A percentile compares a stretch with the other conserved stretches of the same genome.
These are phyloP conservation scores for Pectinophora gossypiella DNA, from an alignment of 1,140 invertebrate genomes.

Conservation along the genomic window DNA sequence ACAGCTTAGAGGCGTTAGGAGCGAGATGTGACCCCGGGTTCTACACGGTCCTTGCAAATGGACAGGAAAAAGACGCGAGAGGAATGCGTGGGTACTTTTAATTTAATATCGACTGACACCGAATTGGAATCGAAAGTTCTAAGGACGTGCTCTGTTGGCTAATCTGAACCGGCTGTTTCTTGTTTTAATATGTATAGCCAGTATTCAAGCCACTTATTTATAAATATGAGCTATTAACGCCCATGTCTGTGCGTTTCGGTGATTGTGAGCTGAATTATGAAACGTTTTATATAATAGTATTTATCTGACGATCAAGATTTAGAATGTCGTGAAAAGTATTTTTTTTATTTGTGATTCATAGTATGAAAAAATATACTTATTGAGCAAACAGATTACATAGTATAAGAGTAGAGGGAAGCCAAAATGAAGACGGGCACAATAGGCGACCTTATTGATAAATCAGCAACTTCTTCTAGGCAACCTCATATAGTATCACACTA, in stretches of 20 bases:
- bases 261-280: too few species aligned
- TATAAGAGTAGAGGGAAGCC: too few species aligned
- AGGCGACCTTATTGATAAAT: too few species aligned
- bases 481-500: too few species aligned
- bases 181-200: slow-evolving; percentile 22
- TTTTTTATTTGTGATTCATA: too few species aligned
- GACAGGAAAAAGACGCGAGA: slow-evolving; percentile 72
- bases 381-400: too few species aligned
- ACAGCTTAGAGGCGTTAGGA: slow-evolving; percentile 36
- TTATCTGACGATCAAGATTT: too few species aligned
- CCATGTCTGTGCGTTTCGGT: neutral
- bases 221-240: slow-evolving; percentile 25
- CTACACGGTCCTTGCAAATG: slow-evolving; percentile 72
- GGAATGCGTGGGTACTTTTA: slow-evolving; percentile 73
- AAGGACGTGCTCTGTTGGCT: slow-evolving; percentile 58
- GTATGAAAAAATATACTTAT: too few species aligned
- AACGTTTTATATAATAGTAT: too few species aligned
- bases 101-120: slow-evolving; percentile 73
- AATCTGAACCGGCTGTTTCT: slow-evolving; percentile 38
- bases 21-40: slow-evolving; percentile 64
- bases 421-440: too few species aligned
- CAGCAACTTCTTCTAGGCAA: too few species aligned
- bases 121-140: slow-evolving; percentile 71
- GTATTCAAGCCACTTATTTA: slow-evolving; percentile 14
- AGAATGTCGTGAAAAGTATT: too few species aligned